Conservation (phyloP, 2,113 vertebrate species). For the Etia nguti region DNA sequence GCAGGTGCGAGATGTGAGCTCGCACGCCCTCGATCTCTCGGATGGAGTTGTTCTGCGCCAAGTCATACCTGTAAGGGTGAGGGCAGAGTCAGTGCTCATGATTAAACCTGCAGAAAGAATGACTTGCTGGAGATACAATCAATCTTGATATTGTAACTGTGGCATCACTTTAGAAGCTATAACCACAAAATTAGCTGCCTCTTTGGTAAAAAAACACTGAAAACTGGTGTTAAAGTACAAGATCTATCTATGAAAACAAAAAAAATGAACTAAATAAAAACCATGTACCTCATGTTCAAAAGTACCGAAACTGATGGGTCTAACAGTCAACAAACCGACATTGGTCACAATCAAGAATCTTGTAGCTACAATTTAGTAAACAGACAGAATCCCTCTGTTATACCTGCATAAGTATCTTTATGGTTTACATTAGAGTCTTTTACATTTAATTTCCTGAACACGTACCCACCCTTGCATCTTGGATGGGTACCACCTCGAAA, state of each 20-base stretch:
- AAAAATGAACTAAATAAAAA: not conserved
- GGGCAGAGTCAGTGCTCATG: not conserved
- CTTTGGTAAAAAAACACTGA: not conserved
- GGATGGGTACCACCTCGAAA: not conserved
- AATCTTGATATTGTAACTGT: not conserved
- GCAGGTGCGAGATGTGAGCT: slow-evolving; percentile 79
- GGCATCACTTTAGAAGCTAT: rapidly evolving
- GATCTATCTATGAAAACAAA: not conserved
- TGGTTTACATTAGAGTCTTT: not conserved
- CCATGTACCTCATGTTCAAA: not conserved
- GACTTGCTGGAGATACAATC: not conserved
- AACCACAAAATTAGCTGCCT: not conserved
- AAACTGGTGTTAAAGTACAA: not conserved
- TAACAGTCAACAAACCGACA: not conserved
- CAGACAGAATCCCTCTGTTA: not conserved
- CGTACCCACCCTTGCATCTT: rapidly evolving
- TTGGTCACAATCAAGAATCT: not conserved
- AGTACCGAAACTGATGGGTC: rapidly evolving
- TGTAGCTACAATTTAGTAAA: not conserved
- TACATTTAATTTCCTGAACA: not conserved
- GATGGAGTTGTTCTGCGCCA: slow-evolving; percentile 91
- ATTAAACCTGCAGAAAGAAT: not conserved
- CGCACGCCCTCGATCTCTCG: slow-evolving; percentile 89
- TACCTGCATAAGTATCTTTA: rapidly evolving
- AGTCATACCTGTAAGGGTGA: slow-evolving; percentile 75